These are phyloP conservation scores for Spongilla lacustris DNA, from an alignment of 37 sponge, comb jelly and placozoan genomes.

Conservation along the genomic window DNA sequence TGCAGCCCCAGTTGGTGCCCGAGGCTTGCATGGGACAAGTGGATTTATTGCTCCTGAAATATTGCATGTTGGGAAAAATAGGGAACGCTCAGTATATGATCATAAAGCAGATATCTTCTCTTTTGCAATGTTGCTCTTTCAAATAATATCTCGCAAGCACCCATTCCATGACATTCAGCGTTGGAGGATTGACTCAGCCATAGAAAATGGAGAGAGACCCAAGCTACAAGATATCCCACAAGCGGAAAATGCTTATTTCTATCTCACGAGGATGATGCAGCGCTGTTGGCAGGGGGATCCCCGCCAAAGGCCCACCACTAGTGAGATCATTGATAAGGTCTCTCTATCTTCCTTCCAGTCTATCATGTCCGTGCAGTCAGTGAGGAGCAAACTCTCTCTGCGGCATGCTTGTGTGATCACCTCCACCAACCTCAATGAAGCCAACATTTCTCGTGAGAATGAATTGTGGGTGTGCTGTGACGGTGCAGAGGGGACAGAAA, in stretches of 20 bases:
- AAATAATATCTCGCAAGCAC: slow-evolving; percentile 76
- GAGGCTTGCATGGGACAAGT: slow-evolving; percentile 77
- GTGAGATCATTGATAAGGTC: slow-evolving; percentile 39
- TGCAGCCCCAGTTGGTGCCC: slow-evolving; percentile 72
- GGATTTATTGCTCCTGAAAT: slow-evolving; percentile 95
- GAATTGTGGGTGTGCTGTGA: slow-evolving; percentile 82
- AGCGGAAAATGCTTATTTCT: slow-evolving; percentile 54
- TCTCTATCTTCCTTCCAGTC: slow-evolving; percentile 40
- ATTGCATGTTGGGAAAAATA: slow-evolving; percentile 64
- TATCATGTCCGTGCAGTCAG: slow-evolving; percentile 63
- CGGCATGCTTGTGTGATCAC: slow-evolving; percentile 57
- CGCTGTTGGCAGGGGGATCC: slow-evolving; percentile 85
- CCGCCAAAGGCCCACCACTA: slow-evolving; percentile 47
- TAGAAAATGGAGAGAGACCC: slow-evolving; percentile 72
- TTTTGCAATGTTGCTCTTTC: slow-evolving; percentile 87
- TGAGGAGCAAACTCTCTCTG: slow-evolving; percentile 58
- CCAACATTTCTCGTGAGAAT: neutral
- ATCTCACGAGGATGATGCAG: slow-evolving; percentile 77
- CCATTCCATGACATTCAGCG: slow-evolving; percentile 66
- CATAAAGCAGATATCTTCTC: slow-evolving; percentile 89
- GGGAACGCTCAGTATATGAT: slow-evolving; percentile 76
- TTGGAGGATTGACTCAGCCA: slow-evolving; percentile 51
- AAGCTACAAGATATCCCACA: slow-evolving; percentile 62
- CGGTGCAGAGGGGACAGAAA: slow-evolving; percentile 63
- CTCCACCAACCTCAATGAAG: slow-evolving; percentile 17